phyloP scores from a whole-genome alignment of 2,113 vertebrate genomes.

The Solenodon paradoxus region DNA sequence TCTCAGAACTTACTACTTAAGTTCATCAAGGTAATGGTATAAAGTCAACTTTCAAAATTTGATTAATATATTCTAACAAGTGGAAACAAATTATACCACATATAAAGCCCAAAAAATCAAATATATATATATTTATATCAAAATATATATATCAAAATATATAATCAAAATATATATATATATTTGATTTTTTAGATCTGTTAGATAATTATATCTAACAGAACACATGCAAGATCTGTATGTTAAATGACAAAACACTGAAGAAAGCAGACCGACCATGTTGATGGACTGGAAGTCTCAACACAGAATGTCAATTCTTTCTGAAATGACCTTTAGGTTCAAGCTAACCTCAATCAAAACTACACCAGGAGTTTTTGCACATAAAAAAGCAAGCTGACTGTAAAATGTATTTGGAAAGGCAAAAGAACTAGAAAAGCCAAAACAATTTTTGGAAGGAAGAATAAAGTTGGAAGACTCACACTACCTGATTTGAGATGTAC shows the following conservation, averaged over 20 bases:
- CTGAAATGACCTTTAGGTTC: not conserved
- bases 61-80: not conserved
- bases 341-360: slow-evolving; percentile 8
- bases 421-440: slow-evolving; percentile 14
- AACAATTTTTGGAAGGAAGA: not conserved
- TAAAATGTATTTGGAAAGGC: not conserved
- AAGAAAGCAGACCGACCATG: not conserved
- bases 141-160: too few species aligned
- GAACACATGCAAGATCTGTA: not conserved
- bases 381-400: not conserved
- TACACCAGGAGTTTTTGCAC: not conserved
- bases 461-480: not conserved
- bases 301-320: not conserved
- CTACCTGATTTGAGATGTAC: not conserved
- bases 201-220: not conserved
- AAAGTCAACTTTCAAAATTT: slow-evolving; percentile 32
- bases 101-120: not conserved
- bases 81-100: slow-evolving; percentile 34
- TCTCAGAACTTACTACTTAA: not conserved
- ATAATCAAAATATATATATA: too few species aligned
- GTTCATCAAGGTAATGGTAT: not conserved
- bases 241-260: not conserved
- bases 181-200: too few species aligned
- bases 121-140: not conserved
- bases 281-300: not conserved